Conservation (phyloP, 2,113 vertebrate genomes). For the Coryphaenoides rupestris region DNA sequence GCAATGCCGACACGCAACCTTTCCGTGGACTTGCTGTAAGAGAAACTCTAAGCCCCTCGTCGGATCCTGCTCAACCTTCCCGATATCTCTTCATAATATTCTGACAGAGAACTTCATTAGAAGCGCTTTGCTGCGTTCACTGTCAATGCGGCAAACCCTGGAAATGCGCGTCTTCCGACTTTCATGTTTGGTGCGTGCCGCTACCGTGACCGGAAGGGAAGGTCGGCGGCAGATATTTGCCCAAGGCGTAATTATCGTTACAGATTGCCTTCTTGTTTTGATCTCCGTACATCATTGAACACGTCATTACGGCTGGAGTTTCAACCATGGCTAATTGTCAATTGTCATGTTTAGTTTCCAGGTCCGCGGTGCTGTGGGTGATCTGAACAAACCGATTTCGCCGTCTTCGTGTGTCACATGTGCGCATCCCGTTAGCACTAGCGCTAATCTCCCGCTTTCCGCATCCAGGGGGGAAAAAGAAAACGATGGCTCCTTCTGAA, state of each 20-base stretch:
- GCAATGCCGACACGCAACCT: neutral
- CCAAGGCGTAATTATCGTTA: neutral
- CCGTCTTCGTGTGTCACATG: conserved; percentile 20
- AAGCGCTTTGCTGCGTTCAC: neutral
- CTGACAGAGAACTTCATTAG: neutral
- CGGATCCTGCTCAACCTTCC: no score
- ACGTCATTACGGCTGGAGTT: conserved; percentile 2
- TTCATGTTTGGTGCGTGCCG: neutral
- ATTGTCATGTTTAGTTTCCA: conserved; percentile 22
- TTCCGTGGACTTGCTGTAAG: conserved; percentile 35
- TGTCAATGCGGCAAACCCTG: neutral
- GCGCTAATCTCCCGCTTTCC: conserved; percentile 14
- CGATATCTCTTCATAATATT: no score
- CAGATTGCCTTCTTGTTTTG: conserved; percentile 9
- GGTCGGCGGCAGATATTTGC: neutral
- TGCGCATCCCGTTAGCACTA: conserved; percentile 16
- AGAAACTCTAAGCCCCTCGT: neutral
- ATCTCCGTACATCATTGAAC: conserved; percentile 11
- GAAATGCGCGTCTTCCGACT: conserved; percentile 1
- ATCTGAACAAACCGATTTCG: conserved; percentile 17
- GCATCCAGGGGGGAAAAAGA: conserved; percentile 1
- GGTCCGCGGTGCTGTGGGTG: conserved; percentile 16
- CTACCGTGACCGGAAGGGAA: neutral
- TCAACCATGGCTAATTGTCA: conserved; percentile 21
- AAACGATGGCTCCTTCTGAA: conserved; percentile 16